Evolutionary conservation across 2,113 vertebrate genomes (phyloP), one percentile per base, ranked within the genome.

Genomic region (Hystrix brachyura): DNA sequence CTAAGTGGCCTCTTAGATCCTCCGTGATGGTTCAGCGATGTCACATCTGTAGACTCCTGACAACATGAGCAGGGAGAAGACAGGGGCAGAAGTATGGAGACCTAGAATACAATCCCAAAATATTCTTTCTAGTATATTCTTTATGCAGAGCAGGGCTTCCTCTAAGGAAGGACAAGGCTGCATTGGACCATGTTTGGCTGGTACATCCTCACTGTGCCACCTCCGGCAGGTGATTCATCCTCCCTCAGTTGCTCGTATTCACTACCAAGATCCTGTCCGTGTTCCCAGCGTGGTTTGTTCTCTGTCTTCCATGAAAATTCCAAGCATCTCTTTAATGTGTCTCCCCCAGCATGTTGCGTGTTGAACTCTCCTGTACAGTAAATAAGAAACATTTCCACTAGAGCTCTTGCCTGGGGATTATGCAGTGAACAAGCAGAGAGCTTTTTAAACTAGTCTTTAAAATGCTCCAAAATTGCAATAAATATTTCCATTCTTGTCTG

Each of bases 291-390:
- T 27, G 90, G 59, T 69, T 94, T 87, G 48, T 60, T 94, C 27
- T 93, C 71, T 72, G 94, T 81, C 74, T 94, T 90, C 32, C 67
- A 25, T 69, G 65, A 25, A 93, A 25, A 90, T 94, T 64, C 80
- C 53, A 72, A 65, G 12, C 15, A 60, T 55, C 51, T 62, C 67
- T 95, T 57, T 29, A 86, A 83, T n/a, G 46, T 8, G 21, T 86
- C 64, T 23, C 32, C 79, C 71, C 8, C 53, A 53, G 2, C 38
- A 38, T 38, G 38, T 89, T 86, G 85, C 27, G 46, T 87, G 59
- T 32, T 57, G 90, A 95, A 59, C 59, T 82, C n/a, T 65, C 81
- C 93, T 69, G n/a, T 87, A 46, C 57, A 65, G n/a, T 78, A 46
- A 94, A 69, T 90, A 93, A 64, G 65, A 95, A 90, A 5, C 27